These are phyloP conservation scores for Puntigrus tetrazona DNA, from an alignment of 2,113 vertebrate species.

Conservation along the genomic window DNA sequence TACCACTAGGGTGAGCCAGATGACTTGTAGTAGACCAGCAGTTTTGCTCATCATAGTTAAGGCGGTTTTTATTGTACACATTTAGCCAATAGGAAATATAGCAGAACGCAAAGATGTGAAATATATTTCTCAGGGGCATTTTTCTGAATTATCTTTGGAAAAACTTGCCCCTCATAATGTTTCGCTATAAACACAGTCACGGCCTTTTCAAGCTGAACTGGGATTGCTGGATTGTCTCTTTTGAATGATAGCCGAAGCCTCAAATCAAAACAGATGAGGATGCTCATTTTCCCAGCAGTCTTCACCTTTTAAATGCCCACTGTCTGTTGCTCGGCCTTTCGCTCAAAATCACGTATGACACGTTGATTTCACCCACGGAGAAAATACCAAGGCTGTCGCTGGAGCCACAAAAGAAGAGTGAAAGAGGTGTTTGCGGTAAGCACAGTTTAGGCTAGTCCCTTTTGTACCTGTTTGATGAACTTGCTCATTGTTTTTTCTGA, in stretches of 20 bases:
- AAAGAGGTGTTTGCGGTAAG: slow-evolving; percentile 80
- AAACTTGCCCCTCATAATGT: not conserved
- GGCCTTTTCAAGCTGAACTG: slow-evolving; percentile 16
- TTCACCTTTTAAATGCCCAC: slow-evolving; percentile 65
- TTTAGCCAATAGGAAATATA: not conserved
- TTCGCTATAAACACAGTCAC: not conserved
- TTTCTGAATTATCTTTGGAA: not conserved
- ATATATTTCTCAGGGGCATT: not conserved
- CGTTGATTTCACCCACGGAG: slow-evolving; percentile 73
- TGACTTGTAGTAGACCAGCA: not conserved
- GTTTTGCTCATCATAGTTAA: not conserved
- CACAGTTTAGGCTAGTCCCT: slow-evolving; percentile 77
- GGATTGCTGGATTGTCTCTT: slow-evolving; percentile 35
- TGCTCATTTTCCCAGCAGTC: slow-evolving; percentile 58
- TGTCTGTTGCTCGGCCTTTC: slow-evolving; percentile 66
- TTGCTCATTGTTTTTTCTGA: slow-evolving; percentile 60
- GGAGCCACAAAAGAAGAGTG: slow-evolving; percentile 73
- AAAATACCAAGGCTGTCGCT: slow-evolving; percentile 70
- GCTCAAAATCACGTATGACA: slow-evolving; percentile 71
- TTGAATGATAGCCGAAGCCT: slow-evolving; percentile 26
- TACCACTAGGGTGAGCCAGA: slow-evolving; percentile 34
- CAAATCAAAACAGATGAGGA: slow-evolving; percentile 59
- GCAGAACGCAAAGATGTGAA: not conserved
- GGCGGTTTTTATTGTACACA: not conserved
- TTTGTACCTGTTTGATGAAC: slow-evolving; percentile 49